These are phyloP conservation scores for Poeciliopsis prolifica DNA, from an alignment of 2,113 vertebrate species.

Conservation along the genomic window DNA sequence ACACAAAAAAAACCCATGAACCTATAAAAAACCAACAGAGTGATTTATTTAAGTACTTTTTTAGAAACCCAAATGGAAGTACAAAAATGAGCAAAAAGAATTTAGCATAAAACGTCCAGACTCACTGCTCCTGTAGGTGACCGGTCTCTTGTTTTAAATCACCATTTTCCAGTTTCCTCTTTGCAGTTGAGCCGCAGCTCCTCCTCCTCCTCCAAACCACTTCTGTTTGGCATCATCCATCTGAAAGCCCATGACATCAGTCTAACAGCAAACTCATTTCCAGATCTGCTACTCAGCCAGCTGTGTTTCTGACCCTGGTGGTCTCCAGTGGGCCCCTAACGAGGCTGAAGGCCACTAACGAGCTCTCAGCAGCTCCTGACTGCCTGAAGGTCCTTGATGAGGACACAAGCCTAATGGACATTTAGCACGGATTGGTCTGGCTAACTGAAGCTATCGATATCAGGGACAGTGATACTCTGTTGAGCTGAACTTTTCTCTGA, in stretches of 20 bases:
- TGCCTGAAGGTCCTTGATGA: conserved; percentile 35
- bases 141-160: background rate
- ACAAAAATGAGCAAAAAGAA: too few relatives aligned
- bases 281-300: conserved; percentile 9
- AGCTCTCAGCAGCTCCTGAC: conserved; percentile 24
- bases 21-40: too few relatives aligned
- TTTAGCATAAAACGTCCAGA: too few relatives aligned
- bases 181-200: background rate
- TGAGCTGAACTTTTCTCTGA: background rate
- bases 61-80: too few relatives aligned
- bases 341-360: conserved; percentile 38
- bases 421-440: conserved; percentile 40
- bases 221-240: background rate
- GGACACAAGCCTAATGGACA: conserved; percentile 22
- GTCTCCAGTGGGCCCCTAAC: conserved; percentile 42
- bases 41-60: too few relatives aligned
- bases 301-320: conserved; percentile 40
- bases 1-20: too few relatives aligned
- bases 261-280: conserved; percentile 41
- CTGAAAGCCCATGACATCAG: background rate
- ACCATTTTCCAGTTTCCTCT: too few relatives aligned
- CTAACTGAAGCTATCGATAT: conserved; percentile 13
- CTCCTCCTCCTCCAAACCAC: background rate
- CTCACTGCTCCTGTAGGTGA: background rate
- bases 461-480: background rate